Evolutionary conservation across 2,113 vertebrate genomes (phyloP).

Genomic region (Neomonachus schauinslandi): DNA sequence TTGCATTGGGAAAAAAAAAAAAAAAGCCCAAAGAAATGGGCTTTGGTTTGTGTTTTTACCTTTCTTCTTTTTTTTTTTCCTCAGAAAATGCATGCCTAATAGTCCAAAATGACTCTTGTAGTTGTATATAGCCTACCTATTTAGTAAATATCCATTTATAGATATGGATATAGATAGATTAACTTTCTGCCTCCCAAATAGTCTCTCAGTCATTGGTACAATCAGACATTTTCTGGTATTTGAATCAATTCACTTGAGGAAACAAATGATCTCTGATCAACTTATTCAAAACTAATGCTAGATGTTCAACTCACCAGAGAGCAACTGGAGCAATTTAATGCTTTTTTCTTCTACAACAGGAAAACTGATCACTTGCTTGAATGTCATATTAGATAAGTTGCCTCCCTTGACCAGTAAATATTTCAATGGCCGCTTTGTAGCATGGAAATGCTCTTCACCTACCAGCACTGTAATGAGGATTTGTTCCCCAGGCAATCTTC

Average conservation of each 20-base stretch:
- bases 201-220: background rate
- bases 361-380: background rate
- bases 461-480: background rate
- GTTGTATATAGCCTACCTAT: background rate
- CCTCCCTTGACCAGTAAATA: background rate
- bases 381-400: background rate
- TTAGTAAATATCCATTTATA: background rate
- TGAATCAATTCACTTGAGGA: background rate
- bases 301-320: background rate
- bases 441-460: background rate
- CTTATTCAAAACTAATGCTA: background rate
- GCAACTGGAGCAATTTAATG: background rate
- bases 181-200: background rate
- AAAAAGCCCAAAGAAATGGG: background rate
- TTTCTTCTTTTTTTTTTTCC: background rate
- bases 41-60: background rate
- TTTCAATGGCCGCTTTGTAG: background rate
- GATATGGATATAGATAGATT: background rate
- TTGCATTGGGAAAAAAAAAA: background rate
- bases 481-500: background rate
- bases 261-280: background rate
- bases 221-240: background rate
- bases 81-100: background rate
- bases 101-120: background rate
- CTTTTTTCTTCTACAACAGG: background rate